Percentiles rank a stretch among this genome's conserved stretches.
Conservation (phyloP, 2,113 vertebrate species). For the Rafetus swinhoei region DNA sequence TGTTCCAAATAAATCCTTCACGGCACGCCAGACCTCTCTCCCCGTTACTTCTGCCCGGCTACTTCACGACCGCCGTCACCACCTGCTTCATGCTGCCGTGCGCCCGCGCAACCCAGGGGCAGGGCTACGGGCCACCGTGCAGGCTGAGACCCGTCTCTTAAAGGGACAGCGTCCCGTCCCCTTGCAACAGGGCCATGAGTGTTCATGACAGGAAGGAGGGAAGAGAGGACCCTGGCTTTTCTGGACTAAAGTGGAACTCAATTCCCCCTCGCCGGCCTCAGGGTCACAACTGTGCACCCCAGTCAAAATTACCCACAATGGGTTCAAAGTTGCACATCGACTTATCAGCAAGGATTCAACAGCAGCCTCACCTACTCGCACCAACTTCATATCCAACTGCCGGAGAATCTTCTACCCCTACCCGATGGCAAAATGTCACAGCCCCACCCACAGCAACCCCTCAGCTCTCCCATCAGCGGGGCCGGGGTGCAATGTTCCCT, state of each 20-base stretch:
- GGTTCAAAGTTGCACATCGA: not conserved
- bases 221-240: not conserved
- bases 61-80: not conserved
- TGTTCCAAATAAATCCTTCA: not conserved
- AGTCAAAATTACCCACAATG: not conserved
- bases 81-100: not conserved
- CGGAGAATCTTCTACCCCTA: not conserved
- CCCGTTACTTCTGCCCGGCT: not conserved
- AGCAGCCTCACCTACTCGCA: not conserved
- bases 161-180: not conserved
- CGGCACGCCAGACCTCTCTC: not conserved
- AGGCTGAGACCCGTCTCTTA: not conserved
- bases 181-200: not conserved
- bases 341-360: not conserved
- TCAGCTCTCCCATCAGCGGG: too few species aligned
- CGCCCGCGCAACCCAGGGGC: not conserved
- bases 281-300: not conserved
- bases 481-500: too few species aligned
- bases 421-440: not conserved
- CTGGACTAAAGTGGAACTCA: not conserved
- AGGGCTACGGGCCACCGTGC: not conserved
- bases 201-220: not conserved
- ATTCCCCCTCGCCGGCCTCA: rapidly evolving
- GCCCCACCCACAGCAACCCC: not conserved
- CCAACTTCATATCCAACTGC: not conserved